Conservation (phyloP, 2,113 vertebrate species). For the Haliaeetus leucogaster region DNA sequence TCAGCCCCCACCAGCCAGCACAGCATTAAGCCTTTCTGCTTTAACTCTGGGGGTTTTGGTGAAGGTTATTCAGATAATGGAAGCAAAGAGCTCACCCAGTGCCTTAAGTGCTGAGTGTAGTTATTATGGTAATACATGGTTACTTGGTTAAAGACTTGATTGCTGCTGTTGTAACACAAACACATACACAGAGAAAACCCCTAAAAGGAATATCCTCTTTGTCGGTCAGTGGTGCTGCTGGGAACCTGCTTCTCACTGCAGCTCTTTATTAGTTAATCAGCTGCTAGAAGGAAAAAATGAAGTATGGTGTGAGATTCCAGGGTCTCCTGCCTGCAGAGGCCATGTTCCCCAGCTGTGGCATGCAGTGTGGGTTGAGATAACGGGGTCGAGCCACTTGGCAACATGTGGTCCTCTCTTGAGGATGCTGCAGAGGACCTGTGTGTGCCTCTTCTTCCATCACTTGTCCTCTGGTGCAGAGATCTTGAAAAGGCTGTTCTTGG, state of each 20-base stretch:
- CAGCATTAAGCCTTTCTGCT: neutral
- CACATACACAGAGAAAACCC: neutral
- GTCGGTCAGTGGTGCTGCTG: neutral
- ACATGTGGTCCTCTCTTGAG: accelerated
- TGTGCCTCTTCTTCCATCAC: accelerated
- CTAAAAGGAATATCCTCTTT: neutral
- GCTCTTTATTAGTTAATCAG: neutral
- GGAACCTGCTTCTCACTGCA: neutral
- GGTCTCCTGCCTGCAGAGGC: neutral
- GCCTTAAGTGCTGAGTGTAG: neutral
- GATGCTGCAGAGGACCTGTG: neutral
- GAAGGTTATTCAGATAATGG: neutral
- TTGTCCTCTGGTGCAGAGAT: neutral
- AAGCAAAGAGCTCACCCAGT: neutral
- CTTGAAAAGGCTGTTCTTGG: neutral
- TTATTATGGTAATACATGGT: neutral
- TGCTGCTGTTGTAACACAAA: neutral
- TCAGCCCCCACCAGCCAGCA: neutral
- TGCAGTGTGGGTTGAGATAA: neutral
- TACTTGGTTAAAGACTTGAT: neutral
- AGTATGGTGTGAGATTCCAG: neutral
- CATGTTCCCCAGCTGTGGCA: accelerated
- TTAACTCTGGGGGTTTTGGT: neutral
- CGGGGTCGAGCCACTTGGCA: too few relatives aligned
- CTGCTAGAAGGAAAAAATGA: neutral